Percentiles rank a stretch among this genome's conserved stretches.
Conservation (phyloP, 2,113 vertebrate species). For the Columba janthina region DNA sequence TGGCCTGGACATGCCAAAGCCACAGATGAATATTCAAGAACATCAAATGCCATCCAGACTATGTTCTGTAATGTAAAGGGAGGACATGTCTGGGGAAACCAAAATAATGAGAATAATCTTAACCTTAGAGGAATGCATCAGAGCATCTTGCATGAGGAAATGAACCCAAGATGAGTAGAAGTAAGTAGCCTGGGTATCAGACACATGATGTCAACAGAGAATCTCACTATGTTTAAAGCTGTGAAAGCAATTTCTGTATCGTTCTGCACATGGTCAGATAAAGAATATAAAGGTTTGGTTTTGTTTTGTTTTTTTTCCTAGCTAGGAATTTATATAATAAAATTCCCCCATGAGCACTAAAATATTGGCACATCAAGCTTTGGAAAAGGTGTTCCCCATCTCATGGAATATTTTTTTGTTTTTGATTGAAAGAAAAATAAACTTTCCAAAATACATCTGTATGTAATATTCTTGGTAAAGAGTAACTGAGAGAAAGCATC, state of each 20-base stretch:
- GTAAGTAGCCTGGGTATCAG: not conserved
- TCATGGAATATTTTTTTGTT: not conserved
- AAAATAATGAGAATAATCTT: not conserved
- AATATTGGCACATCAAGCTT: not conserved
- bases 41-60: not conserved
- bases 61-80: not conserved
- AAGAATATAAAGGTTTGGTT: not conserved
- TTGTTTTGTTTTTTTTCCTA: not conserved
- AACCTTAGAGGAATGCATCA: not conserved
- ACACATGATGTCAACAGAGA: not conserved
- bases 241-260: not conserved
- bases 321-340: not conserved
- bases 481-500: slow-evolving; percentile 54
- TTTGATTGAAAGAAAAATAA: slow-evolving; percentile 52
- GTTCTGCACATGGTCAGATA: not conserved
- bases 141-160: not conserved
- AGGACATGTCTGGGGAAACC: not conserved
- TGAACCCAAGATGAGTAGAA: not conserved
- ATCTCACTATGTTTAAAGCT: not conserved
- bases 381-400: not conserved
- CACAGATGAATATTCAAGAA: not conserved
- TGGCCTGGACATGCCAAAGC: not conserved
- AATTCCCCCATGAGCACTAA: not conserved
- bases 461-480: slow-evolving; percentile 52
- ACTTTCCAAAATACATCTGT: slow-evolving; percentile 43